Percentiles rank a stretch among this genome's conserved stretches.
Evolutionary conservation across 2,888 invertebrate species (phyloP).

Genomic region (Biston betularia): DNA sequence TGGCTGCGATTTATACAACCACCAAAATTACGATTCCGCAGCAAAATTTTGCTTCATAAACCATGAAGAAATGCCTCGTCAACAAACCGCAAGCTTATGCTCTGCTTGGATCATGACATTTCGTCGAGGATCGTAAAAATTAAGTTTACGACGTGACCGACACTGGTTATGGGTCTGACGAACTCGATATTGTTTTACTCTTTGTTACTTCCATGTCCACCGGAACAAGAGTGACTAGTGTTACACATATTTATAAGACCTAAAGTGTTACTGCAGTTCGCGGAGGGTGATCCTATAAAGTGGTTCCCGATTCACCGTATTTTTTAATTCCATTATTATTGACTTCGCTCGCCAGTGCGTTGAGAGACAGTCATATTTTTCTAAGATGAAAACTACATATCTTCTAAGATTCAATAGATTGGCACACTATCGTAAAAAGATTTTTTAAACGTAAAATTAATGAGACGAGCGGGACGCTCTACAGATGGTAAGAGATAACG

Average conservation of each 20-base stretch:
- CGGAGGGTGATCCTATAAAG: conserved; percentile 25
- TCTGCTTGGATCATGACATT: conserved; percentile 13
- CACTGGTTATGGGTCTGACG: conserved; percentile 15
- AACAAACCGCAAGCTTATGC: conserved; percentile 1
- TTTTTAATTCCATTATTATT: too few relatives aligned
- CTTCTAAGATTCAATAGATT: too few relatives aligned
- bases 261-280: conserved; percentile 21
- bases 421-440: too few relatives aligned
- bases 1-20: too few relatives aligned
- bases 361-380: too few relatives aligned
- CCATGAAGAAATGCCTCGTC: conserved; percentile 1
- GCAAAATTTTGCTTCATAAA: background rate
- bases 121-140: conserved; percentile 43
- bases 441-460: too few relatives aligned
- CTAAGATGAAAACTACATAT: too few relatives aligned
- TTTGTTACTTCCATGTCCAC: background rate
- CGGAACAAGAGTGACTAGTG: background rate
- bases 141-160: conserved; percentile 46
- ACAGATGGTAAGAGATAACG: too few relatives aligned
- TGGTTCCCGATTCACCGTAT: conserved; percentile 37
- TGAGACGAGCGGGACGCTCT: too few relatives aligned
- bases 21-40: background rate
- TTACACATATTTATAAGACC: background rate
- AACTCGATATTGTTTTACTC: background rate
- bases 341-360: too few relatives aligned